phyloP scores from a whole-genome alignment of 2,797 vertebrate genomes.

The Coregonus sp. region DNA sequence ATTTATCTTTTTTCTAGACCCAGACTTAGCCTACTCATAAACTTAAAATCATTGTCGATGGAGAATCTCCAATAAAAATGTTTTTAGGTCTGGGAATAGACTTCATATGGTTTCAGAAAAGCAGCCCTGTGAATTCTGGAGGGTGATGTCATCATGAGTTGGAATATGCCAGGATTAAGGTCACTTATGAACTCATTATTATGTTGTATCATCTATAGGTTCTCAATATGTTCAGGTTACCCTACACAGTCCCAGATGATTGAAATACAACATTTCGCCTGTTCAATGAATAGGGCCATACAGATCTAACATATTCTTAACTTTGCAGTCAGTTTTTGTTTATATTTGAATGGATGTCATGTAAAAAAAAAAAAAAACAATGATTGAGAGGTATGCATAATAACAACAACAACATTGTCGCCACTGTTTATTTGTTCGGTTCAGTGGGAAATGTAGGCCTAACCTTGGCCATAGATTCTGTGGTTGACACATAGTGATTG shows the following conservation, averaged over 20 bases:
- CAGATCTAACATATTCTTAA: background rate
- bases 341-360: constrained; percentile 1
- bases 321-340: background rate
- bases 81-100: background rate
- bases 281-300: background rate
- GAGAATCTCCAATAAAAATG: constrained; percentile 1
- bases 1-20: background rate
- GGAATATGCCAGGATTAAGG: background rate
- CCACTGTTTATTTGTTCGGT: constrained; percentile 32
- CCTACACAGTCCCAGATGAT: background rate
- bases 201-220: background rate
- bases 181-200: background rate
- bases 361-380: background rate
- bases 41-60: constrained; percentile 8
- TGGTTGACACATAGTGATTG: background rate
- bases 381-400: constrained; percentile 52
- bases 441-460: constrained; percentile 13
- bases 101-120: background rate
- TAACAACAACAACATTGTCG: constrained; percentile 42
- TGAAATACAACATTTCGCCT: background rate
- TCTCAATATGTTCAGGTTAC: background rate
- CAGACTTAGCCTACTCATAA: background rate
- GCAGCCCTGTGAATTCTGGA: background rate
- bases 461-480: background rate
- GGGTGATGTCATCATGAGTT: constrained; percentile 3